phyloP scores from a whole-genome alignment of 1,140 invertebrate species.

The Amyelois transitella region DNA sequence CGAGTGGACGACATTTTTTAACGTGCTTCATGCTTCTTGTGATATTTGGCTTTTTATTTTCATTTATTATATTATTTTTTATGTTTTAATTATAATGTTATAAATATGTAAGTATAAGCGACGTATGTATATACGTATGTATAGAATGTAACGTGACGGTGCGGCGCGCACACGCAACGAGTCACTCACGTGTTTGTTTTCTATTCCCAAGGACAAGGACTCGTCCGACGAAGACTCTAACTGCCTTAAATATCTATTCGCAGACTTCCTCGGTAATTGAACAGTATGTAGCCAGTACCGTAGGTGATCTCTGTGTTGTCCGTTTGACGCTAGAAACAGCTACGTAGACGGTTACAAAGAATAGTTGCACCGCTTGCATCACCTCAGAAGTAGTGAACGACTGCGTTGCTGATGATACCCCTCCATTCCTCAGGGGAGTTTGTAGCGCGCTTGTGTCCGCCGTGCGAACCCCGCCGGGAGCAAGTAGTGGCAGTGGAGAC shows the following conservation, averaged over 20 bases:
- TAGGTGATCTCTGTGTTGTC: constrained; percentile 63
- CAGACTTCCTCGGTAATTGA: constrained; percentile 75
- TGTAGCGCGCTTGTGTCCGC: constrained; percentile 55
- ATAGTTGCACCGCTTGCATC: constrained; percentile 53
- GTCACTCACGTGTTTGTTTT: constrained; percentile 50
- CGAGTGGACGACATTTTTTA: constrained; percentile 7
- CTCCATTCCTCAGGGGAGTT: constrained; percentile 51
- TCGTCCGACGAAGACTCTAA: constrained; percentile 78
- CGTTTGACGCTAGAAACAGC: constrained; percentile 43
- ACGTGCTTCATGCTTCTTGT: constrained; percentile 65
- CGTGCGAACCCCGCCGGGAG: constrained; percentile 8
- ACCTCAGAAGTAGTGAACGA: constrained; percentile 18
- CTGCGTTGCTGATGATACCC: constrained; percentile 2
- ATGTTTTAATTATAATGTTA: constrained; percentile 4
- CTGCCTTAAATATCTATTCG: constrained; percentile 79
- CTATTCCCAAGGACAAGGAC: constrained; percentile 63
- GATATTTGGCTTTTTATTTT: constrained; percentile 69
- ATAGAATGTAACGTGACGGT: constrained; percentile 9
- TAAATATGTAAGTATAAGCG: constrained; percentile 10
- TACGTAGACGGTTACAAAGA: constrained; percentile 35
- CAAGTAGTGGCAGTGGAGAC: constrained; percentile 1
- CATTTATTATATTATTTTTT: constrained; percentile 27
- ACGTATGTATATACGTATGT: neutral
- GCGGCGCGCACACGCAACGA: constrained; percentile 1
- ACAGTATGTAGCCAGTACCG: constrained; percentile 38